Base-by-base conservation (phyloP, 2,113 vertebrate genomes). In the Fukomys damarensis region DNA sequence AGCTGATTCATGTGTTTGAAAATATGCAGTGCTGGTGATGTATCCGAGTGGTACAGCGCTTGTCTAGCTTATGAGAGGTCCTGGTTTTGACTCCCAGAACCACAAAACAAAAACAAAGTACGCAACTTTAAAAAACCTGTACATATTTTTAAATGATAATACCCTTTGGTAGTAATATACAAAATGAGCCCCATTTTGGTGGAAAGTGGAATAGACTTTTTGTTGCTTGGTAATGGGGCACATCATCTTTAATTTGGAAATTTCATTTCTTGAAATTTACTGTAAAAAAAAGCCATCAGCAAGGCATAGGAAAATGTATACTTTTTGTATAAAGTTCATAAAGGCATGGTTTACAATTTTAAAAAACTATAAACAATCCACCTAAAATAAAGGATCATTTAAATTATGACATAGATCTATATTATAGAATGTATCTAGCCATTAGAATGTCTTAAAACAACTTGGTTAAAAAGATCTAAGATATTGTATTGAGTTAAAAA, bases 251-350 rank as follows among this genome's bases (percentile, higher is more conserved):
- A 68, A 94, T 52, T 32, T n/a, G 89, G 61, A 93, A 95, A 93
- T 94, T 35, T 17, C 19, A 68, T 61, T 95, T 89, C 65, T 89
- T 96, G 49, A 82, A 72, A 83, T 83, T 92, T 86, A 89, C 74
- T 93, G 66, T 83, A 94, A 61, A 86, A 61, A 86, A 82, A 80
- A 89, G 30, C 49, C 41, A 89, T 59, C 70, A 94, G 35, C 30
- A 96, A 95, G 11, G 6, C 41, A 80, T 13, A 52, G 43, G 30
- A 92, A 96, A 86, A 72, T 83, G 19, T 12, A 86, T 59, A 86
- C 52, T 92, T 93, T 89, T n/a, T n/a, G n/a, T 79, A 32, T 89
- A 65, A 88, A 5, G 6, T 20, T 38, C 17, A 89, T 95, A 61
- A 83, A 19, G n/a, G 11, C 28, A 58, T 76, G 89, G 68, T 85